Evolutionary conservation across 1,140 invertebrate species (phyloP), one percentile per base, ranked within the genome.

Genomic region (Sarcophaga peregrina): DNA sequence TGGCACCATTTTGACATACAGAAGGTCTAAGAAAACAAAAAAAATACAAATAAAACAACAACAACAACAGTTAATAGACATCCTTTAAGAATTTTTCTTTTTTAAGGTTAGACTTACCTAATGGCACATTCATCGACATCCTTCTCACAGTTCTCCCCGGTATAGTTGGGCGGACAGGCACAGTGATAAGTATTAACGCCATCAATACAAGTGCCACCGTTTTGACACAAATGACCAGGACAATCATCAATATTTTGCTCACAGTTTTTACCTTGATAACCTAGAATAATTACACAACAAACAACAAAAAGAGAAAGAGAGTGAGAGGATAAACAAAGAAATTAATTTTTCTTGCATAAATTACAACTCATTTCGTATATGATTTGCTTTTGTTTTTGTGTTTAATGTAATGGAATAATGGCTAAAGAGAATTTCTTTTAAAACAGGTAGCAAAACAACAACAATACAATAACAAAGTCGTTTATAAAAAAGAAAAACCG

Each of bases 201-300:
- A 91, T 98, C 97, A 73, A 97, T 91, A 86, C 97, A 98, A 0
- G 95, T 97, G 10, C 95, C 97, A 0, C 97, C 97, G 89, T 98
- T 98, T 90, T 96, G 95, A 88, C 97, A 98, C 20, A 96, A 92
- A 90, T 98, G 94, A 5, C 96, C 96, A 3, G 95, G 94, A 89
- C 97, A 98, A 89, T 98, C 96, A 91, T 98, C 96, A 86, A 97
- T 95, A 90, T 97, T 96, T 88, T 97, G 96, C 86, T 97, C 95
- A 91, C 96, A 98, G 87, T 97, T 94, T 84, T 94, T 94, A 17
- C 96, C 96, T 58, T 93, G 93, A 89, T 96, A 97, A 82, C 97
- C 97, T 97, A 92, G 0, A 84, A 84, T 47, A 8, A 20, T 10
- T 52, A 83, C 37, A 37, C 25, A 37, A 48, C 80, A 80, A 72